Evolutionary conservation across 2,797 vertebrate species (phyloP).

Genomic region (Halcyon chelicuti): DNA sequence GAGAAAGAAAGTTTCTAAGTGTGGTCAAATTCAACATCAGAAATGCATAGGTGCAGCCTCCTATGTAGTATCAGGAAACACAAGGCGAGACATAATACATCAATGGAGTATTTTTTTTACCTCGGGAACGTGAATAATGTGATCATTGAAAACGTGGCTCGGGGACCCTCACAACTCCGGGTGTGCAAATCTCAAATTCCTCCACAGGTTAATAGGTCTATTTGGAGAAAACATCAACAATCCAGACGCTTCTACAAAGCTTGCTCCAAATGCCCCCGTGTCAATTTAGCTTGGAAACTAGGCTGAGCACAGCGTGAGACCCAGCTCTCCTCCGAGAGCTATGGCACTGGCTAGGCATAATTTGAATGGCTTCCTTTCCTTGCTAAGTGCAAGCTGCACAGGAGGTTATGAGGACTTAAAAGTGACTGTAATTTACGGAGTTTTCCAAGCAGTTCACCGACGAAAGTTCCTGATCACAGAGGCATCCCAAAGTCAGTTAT

Average conservation of each 20-base stretch:
- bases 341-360: neutral
- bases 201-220: neutral
- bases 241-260: neutral
- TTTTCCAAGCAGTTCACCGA: neutral
- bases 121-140: neutral
- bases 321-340: neutral
- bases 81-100: fast-evolving
- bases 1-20: neutral
- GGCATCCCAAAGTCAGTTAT: neutral
- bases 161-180: neutral
- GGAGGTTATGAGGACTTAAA: neutral
- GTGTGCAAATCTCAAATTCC: neutral
- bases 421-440: fast-evolving
- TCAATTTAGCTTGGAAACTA: neutral
- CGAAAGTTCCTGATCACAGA: neutral
- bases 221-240: neutral
- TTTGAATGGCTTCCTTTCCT: neutral
- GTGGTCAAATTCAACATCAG: neutral
- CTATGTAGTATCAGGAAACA: neutral
- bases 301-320: neutral
- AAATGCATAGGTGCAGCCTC: neutral
- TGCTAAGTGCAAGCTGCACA: neutral
- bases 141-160: neutral
- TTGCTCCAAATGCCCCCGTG: neutral
- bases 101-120: neutral